phyloP scores from a whole-genome alignment of 2,797 vertebrate genomes.

The Ibycter americanus region DNA sequence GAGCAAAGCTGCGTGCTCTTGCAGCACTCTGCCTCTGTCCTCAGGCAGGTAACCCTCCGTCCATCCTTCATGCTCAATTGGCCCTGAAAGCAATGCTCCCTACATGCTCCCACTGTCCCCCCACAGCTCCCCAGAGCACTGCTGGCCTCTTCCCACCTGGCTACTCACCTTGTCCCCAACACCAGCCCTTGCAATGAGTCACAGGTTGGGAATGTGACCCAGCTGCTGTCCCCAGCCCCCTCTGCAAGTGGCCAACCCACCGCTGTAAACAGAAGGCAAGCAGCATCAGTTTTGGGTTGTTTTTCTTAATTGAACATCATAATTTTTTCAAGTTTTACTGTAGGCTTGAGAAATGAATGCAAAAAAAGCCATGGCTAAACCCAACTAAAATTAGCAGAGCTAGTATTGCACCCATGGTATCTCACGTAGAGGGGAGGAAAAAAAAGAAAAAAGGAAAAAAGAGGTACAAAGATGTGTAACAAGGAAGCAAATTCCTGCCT shows the following conservation, averaged over 20 bases:
- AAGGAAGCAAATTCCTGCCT: not conserved
- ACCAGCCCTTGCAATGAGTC: not conserved
- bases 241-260: too few relatives aligned
- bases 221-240: not conserved
- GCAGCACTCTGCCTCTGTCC: not conserved
- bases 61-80: accelerated
- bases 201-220: not conserved
- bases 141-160: not conserved
- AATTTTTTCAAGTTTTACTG: not conserved
- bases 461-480: too few relatives aligned
- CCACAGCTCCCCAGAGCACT: not conserved
- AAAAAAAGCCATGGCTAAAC: not conserved
- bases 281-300: not conserved
- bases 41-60: not conserved
- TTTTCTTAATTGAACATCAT: not conserved
- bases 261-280: not conserved
- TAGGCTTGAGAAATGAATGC: not conserved
- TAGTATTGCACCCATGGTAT: not conserved
- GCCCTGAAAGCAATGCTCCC: not conserved
- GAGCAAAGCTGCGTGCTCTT: not conserved
- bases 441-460: not conserved
- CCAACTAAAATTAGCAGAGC: not conserved
- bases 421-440: accelerated
- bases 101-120: accelerated
- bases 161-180: not conserved